Percentiles rank a stretch among this genome's conserved stretches.
phyloP scores from a whole-genome alignment of 2,888 invertebrate genomes.

The Stenurella melanura region DNA sequence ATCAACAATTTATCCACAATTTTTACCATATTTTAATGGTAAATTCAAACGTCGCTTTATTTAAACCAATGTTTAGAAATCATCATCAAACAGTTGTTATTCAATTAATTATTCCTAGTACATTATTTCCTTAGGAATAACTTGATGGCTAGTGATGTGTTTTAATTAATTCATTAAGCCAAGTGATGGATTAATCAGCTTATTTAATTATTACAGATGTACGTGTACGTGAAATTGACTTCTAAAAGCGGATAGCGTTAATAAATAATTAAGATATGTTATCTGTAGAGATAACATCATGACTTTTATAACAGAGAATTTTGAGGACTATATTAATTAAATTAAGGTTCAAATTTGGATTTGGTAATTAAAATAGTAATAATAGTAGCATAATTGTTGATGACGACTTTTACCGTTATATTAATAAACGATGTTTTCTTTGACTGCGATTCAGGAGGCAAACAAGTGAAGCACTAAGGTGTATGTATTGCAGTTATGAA shows the following conservation, averaged over 20 bases:
- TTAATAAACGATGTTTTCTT: too few species aligned
- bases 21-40: too few species aligned
- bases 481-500: too few species aligned
- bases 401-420: neutral
- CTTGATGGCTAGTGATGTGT: neutral
- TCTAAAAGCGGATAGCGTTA: neutral
- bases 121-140: neutral
- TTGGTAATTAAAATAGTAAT: neutral
- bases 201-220: conserved; percentile 2
- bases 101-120: neutral
- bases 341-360: neutral
- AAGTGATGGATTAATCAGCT: neutral
- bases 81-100: neutral
- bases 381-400: neutral
- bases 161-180: neutral
- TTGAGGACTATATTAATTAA: neutral
- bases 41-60: too few species aligned
- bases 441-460: too few species aligned
- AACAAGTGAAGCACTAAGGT: too few species aligned
- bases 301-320: neutral
- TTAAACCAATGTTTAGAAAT: neutral
- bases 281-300: neutral
- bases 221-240: neutral
- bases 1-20: too few species aligned
- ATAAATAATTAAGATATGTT: conserved; percentile 4